Evolutionary conservation across 1,140 invertebrate genomes (phyloP).

Genomic region (Heterodera schachtii): DNA sequence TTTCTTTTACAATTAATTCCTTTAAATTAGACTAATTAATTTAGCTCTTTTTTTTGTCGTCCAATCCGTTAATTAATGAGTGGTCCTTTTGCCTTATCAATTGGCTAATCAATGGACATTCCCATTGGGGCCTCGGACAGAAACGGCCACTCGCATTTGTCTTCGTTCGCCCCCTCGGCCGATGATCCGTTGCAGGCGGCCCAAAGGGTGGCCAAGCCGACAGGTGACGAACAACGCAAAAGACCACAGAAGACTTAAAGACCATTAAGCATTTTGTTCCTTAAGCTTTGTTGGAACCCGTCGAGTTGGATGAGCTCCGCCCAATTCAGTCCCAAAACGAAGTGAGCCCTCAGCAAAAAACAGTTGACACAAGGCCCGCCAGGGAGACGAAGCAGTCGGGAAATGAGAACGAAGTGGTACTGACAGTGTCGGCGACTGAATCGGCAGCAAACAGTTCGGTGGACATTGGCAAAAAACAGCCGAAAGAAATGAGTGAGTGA

Average conservation of each 20-base stretch:
- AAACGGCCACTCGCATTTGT: neutral
- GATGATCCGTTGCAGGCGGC: neutral
- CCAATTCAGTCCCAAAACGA: slow-evolving; percentile 12
- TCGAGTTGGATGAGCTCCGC: neutral
- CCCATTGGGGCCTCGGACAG: neutral
- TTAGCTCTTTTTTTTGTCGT: neutral
- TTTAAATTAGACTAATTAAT: neutral
- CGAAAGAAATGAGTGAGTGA: neutral
- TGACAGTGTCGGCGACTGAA: neutral
- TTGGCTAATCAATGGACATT: neutral
- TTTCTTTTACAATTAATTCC: neutral
- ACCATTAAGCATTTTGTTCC: neutral
- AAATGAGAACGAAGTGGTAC: neutral
- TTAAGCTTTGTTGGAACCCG: slow-evolving; percentile 5
- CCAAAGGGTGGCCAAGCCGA: neutral
- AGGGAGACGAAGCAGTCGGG: neutral
- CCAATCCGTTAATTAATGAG: neutral
- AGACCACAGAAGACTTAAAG: neutral
- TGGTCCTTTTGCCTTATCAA: neutral
- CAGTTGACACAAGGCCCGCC: neutral
- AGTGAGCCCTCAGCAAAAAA: neutral
- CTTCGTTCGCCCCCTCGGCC: neutral
- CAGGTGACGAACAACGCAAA: neutral
- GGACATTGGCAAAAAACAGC: neutral
- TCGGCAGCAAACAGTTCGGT: neutral